phyloP scores from a whole-genome alignment of 2,113 vertebrate species.

The Apistogramma diplotaenia region DNA sequence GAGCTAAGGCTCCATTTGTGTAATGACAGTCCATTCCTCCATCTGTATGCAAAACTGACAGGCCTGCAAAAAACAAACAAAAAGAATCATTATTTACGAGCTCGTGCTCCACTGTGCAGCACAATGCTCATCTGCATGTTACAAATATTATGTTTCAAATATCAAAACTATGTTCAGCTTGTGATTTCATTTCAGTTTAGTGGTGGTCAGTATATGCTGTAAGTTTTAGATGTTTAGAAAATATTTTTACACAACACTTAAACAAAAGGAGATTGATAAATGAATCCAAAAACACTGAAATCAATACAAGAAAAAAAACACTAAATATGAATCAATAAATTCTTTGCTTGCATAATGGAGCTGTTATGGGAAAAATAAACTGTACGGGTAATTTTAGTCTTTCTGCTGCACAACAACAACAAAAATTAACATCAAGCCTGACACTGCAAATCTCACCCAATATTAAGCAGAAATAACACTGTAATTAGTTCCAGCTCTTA shows the following conservation, averaged over 20 bases:
- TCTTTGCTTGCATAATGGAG: too few species aligned
- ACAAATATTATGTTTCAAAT: neutral
- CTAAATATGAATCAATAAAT: too few species aligned
- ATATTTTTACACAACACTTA: neutral
- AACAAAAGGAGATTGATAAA: neutral
- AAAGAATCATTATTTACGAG: neutral
- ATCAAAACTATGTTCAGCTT: neutral
- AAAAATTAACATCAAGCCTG: neutral
- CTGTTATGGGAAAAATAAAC: too few species aligned
- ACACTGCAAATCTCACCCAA: neutral
- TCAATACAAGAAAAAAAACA: too few species aligned
- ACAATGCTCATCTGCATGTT: neutral
- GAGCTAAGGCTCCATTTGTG: neutral
- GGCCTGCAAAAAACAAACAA: conserved; percentile 30
- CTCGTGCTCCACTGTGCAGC: neutral
- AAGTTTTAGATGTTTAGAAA: neutral
- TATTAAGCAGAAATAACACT: neutral
- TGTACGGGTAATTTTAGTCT: neutral
- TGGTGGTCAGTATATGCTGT: neutral
- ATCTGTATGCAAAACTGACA: neutral
- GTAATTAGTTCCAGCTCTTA: neutral
- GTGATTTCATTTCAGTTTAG: neutral
- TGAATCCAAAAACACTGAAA: neutral
- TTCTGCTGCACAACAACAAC: neutral
- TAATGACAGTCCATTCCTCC: conserved; percentile 15